Evolutionary conservation across 1,140 invertebrate species (phyloP).

Genomic region (Drosophila repletoides): DNA sequence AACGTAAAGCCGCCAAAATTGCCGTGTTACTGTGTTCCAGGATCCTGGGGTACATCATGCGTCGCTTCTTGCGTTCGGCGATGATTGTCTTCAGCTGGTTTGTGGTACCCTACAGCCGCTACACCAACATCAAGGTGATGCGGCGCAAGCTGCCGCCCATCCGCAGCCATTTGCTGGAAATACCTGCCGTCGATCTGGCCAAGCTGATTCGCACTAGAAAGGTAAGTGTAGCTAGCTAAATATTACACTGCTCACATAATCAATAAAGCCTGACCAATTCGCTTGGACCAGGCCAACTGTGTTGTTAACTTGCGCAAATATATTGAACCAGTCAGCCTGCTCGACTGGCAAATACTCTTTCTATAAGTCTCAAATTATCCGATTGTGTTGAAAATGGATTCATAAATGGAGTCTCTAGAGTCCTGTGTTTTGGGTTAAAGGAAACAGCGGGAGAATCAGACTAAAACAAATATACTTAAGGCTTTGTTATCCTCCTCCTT

Average conservation of each 20-base stretch:
- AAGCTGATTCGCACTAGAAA: slow-evolving; percentile 85
- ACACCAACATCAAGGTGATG: slow-evolving; percentile 86
- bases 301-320: slow-evolving; percentile 46
- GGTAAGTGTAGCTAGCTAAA: slow-evolving; percentile 81
- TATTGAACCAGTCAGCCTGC: too few species aligned
- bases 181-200: slow-evolving; percentile 85
- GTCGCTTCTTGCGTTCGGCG: slow-evolving; percentile 80
- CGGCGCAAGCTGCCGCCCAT: slow-evolving; percentile 85
- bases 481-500: too few species aligned
- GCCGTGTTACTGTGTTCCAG: slow-evolving; percentile 82
- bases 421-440: too few species aligned
- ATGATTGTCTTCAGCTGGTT: slow-evolving; percentile 83
- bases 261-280: slow-evolving; percentile 38
- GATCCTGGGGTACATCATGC: slow-evolving; percentile 82
- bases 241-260: neutral
- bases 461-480: too few species aligned
- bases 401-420: too few species aligned
- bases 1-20: slow-evolving; percentile 77
- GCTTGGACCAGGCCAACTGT: neutral
- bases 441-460: too few species aligned
- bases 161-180: slow-evolving; percentile 84
- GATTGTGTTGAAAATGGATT: too few species aligned
- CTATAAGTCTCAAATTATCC: too few species aligned
- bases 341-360: too few species aligned
- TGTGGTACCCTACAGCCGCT: slow-evolving; percentile 82